A percentile compares a stretch with the other conserved stretches of the same genome.
Evolutionary conservation across 2,888 invertebrate genomes (phyloP).

Genomic region (Trisateles emortualis): DNA sequence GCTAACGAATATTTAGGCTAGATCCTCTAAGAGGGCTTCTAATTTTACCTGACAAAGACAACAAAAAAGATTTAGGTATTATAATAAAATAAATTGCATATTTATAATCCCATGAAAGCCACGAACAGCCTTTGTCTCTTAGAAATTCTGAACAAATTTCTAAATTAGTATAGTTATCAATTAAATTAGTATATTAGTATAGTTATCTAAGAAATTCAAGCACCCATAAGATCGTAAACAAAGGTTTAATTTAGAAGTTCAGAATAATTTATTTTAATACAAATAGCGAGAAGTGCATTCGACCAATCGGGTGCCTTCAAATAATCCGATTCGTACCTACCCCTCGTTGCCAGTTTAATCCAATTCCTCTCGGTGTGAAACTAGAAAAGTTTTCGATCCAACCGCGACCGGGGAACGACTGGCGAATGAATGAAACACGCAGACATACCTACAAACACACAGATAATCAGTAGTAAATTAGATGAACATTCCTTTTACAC

Average conservation of each 20-base stretch:
- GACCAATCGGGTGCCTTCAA: constrained; percentile 45
- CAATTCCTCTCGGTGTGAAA: constrained; percentile 51
- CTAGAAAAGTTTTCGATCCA: constrained; percentile 56
- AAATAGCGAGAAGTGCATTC: constrained; percentile 39
- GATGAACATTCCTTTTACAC: constrained; percentile 34
- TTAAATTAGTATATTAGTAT: too few relatives aligned
- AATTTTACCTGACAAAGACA: too few relatives aligned
- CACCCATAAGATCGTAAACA: constrained; percentile 22
- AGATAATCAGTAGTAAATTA: constrained; percentile 45
- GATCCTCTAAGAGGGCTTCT: too few relatives aligned
- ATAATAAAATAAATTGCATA: too few relatives aligned
- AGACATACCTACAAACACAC: constrained; percentile 34
- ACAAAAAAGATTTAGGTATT: too few relatives aligned
- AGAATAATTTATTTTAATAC: constrained; percentile 48
- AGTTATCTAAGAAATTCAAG: constrained; percentile 2
- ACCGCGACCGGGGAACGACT: constrained; percentile 33
- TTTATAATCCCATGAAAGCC: too few relatives aligned
- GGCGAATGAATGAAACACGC: constrained; percentile 37
- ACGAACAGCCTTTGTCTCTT: neutral
- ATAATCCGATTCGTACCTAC: constrained; percentile 47
- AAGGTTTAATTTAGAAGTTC: constrained; percentile 33
- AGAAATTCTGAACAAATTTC: neutral
- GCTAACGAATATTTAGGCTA: too few relatives aligned
- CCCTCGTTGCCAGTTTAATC: constrained; percentile 52
- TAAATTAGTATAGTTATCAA: neutral